phyloP scores from a whole-genome alignment of 2,113 vertebrate genomes.

The Perca schrenkii region DNA sequence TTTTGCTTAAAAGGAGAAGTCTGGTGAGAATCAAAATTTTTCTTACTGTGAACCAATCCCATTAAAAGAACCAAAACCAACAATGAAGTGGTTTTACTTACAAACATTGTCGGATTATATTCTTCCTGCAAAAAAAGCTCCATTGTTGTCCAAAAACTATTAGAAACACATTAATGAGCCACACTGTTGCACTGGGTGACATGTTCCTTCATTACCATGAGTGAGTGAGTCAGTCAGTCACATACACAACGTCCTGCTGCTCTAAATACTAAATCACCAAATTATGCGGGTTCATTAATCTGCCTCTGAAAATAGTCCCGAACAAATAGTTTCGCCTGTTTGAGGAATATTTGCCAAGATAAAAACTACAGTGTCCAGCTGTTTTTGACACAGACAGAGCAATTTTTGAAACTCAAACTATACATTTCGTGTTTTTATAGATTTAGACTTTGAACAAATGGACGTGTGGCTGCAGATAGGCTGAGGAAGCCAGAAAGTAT shows the following conservation, averaged over 20 bases:
- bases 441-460: background rate
- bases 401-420: background rate
- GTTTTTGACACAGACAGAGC: background rate
- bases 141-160: background rate
- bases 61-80: background rate
- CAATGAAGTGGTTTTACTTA: background rate
- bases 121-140: background rate
- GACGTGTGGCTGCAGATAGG: background rate
- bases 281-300: background rate
- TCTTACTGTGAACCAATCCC: constrained; percentile 3
- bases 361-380: background rate
- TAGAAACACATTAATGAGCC: background rate
- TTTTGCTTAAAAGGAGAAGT: background rate
- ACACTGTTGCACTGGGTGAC: background rate
- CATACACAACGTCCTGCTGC: background rate
- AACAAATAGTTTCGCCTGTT: background rate
- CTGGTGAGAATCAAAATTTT: background rate
- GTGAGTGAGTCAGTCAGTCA: background rate
- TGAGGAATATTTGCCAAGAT: background rate
- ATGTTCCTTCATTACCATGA: background rate
- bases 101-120: background rate
- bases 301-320: constrained; percentile 6
- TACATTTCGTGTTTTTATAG: background rate
- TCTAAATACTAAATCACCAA: background rate
- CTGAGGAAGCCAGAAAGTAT: background rate